Conservation (phyloP, 2,113 vertebrate species). For the Corythornis madagascariensis region DNA sequence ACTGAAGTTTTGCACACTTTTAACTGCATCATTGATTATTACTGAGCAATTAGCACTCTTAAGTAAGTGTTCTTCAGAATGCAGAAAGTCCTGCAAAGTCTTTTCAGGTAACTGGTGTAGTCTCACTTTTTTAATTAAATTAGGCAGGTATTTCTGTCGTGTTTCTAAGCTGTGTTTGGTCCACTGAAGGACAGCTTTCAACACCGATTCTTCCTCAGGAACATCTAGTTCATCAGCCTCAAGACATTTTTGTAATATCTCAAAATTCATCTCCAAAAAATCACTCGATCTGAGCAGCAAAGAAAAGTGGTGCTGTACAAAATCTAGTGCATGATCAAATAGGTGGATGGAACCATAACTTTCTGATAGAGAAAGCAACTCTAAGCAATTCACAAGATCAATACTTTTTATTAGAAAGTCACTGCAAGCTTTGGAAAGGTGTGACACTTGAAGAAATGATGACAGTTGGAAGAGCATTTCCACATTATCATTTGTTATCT, state of each 20-base stretch:
- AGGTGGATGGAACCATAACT: conserved; percentile 88
- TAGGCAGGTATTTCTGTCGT: conserved; percentile 80
- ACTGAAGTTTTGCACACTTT: conserved; percentile 74
- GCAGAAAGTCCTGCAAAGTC: conserved; percentile 76
- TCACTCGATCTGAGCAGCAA: conserved; percentile 84
- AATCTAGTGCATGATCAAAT: conserved; percentile 82
- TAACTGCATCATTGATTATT: conserved; percentile 78
- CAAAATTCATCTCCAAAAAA: conserved; percentile 91
- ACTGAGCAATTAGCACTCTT: conserved; percentile 75
- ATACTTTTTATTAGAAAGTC: conserved; percentile 92
- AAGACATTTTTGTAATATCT: conserved; percentile 84
- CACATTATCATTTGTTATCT: conserved; percentile 91
- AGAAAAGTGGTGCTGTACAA: conserved; percentile 87
- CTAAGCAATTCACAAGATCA: conserved; percentile 90
- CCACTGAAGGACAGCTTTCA: conserved; percentile 88
- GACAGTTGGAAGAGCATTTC: conserved; percentile 96
- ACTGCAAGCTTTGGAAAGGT: conserved; percentile 91
- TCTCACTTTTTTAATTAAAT: conserved; percentile 84
- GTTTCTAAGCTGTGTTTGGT: conserved; percentile 78
- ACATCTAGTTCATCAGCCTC: conserved; percentile 84
- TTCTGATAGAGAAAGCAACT: conserved; percentile 88
- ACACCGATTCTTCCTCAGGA: conserved; percentile 86
- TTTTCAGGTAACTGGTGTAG: conserved; percentile 88
- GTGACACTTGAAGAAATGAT: conserved; percentile 92
- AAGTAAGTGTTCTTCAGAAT: conserved; percentile 79